Conservation (phyloP, 2,888 invertebrate species). For the Platycnemis pennipes region DNA sequence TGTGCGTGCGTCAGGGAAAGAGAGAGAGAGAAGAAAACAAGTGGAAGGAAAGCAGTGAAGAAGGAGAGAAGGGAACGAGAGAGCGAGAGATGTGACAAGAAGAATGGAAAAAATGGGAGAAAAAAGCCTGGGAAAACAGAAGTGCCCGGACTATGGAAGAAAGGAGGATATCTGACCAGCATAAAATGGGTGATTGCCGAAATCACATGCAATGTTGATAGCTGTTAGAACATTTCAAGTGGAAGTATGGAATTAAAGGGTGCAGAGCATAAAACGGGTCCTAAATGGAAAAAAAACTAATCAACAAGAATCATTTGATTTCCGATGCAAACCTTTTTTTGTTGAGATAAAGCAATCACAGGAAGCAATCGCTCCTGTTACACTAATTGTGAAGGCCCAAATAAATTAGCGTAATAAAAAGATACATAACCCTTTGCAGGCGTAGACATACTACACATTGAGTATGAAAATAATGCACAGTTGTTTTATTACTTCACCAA, state of each 20-base stretch:
- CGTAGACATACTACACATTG: too few species aligned
- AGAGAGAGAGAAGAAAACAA: not conserved
- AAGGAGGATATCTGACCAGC: slow-evolving; percentile 38
- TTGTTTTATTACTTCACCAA: too few species aligned
- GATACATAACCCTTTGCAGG: too few species aligned
- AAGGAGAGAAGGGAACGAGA: not conserved
- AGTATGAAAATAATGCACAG: too few species aligned
- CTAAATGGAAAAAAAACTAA: not conserved
- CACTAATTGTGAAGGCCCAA: too few species aligned
- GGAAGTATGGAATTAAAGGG: not conserved
- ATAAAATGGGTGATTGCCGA: slow-evolving; percentile 37
- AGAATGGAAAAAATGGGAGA: not conserved
- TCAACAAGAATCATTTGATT: not conserved
- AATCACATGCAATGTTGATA: not conserved
- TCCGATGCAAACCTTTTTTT: not conserved
- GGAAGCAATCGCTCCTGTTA: not conserved
- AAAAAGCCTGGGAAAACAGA: slow-evolving; percentile 37
- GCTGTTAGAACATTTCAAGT: not conserved
- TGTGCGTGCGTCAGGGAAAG: not conserved
- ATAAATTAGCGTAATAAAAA: too few species aligned
- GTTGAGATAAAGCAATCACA: not conserved
- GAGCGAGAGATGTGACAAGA: not conserved
- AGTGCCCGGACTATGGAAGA: slow-evolving; percentile 7
- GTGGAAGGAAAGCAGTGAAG: not conserved
- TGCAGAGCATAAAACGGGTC: not conserved